phyloP scores from a whole-genome alignment of 2,113 vertebrate species.

The Heterocephalus glaber region DNA sequence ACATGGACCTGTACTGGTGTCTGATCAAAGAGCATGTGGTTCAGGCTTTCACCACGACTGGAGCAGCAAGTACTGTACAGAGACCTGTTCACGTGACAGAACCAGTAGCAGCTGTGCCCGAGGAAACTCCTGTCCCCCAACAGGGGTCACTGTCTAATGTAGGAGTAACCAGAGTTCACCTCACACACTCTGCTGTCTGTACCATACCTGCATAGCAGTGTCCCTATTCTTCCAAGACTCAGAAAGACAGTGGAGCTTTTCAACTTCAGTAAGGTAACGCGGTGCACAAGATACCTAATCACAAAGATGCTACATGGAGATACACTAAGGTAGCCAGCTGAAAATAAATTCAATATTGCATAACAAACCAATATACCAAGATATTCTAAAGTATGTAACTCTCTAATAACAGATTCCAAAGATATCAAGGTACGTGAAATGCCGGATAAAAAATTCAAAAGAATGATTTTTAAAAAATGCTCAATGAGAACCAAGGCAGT shows the following conservation, averaged over 20 bases:
- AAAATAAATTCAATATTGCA: background rate
- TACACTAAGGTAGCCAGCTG: background rate
- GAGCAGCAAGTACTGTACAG: background rate
- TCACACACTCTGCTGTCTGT: background rate
- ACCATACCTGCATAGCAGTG: background rate
- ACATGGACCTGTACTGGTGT: background rate
- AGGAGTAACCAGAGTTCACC: background rate
- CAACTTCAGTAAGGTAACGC: background rate
- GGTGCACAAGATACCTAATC: background rate
- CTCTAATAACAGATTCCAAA: background rate
- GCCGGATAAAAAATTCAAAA: background rate
- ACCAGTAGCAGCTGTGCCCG: background rate
- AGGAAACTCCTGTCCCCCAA: background rate
- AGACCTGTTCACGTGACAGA: background rate
- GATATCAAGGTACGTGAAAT: background rate
- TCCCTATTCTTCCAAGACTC: background rate
- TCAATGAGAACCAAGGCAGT: background rate
- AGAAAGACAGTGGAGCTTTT: background rate
- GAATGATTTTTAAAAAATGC: background rate
- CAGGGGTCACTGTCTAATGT: background rate
- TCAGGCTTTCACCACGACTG: background rate
- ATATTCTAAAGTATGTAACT: background rate
- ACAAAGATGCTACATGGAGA: background rate
- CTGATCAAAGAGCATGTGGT: background rate
- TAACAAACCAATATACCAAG: background rate